Conservation (phyloP, 2,888 invertebrate species). For the Phorcus lineatus region DNA sequence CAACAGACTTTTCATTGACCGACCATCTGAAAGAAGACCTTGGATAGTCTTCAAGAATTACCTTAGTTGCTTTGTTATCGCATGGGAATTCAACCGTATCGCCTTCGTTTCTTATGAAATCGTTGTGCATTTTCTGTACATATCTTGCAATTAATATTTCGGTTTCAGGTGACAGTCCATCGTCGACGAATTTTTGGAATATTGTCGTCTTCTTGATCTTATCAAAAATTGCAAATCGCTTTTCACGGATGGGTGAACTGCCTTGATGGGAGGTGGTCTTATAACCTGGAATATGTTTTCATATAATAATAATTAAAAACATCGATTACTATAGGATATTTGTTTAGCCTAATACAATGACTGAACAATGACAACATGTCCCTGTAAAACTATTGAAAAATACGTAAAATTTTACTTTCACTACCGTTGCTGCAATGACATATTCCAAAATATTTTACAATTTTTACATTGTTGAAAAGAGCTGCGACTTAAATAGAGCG, state of each 20-base stretch:
- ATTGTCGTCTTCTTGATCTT: not conserved
- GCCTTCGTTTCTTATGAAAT: not conserved
- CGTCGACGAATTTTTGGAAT: not conserved
- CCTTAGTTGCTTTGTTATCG: not conserved
- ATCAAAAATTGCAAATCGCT: not conserved
- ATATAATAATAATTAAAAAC: too few relatives aligned
- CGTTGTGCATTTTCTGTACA: not conserved
- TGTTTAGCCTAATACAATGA: too few relatives aligned
- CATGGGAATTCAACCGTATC: not conserved
- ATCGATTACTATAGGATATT: too few relatives aligned
- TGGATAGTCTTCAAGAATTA: not conserved
- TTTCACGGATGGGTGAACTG: not conserved
- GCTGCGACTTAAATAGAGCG: too few relatives aligned
- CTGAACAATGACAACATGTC: too few relatives aligned
- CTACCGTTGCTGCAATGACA: too few relatives aligned
- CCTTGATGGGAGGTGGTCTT: not conserved
- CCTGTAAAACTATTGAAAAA: too few relatives aligned
- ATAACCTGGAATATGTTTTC: not conserved
- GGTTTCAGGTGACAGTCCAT: not conserved
- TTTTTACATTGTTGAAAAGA: too few relatives aligned
- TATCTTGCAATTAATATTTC: not conserved
- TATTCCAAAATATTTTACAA: too few relatives aligned
- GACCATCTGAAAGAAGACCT: conserved; percentile 2
- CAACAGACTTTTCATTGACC: not conserved
- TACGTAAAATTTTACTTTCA: too few relatives aligned